Evolutionary conservation across 2,113 vertebrate genomes (phyloP), one percentile per base, ranked within the genome.

Genomic region (Colaptes auratus): DNA sequence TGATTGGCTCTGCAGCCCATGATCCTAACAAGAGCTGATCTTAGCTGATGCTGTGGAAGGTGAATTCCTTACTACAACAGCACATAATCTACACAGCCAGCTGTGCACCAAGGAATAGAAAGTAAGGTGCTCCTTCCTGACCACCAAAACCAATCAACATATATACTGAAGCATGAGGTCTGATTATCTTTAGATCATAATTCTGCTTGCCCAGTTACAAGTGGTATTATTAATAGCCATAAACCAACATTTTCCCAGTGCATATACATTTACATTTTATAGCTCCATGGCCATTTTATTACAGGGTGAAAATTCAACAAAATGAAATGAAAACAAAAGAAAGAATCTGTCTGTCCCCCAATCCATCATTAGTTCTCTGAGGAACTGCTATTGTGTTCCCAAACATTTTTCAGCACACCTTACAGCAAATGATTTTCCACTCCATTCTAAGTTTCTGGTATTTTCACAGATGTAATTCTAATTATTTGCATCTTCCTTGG

Each of bases 371-470:
- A 65, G 27, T 44, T 83, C 56, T 56, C 19, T 30, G 71, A 75
- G 81, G 63, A 90, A 59, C 60, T 28, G 33, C 23, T 93, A 77
- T 82, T 97, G 87, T 93, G 61, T 78, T 97, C 91, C 94, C 72
- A 89, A 97, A 95, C 6, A 70, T 81, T 82, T 96, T 96, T 95
- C 86, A 83, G 93, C 89, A 86, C 44, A 72, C 74, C 73, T 96
- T 93, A 89, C 88, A 96, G 94, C 35, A 94, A 91, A 70, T 23
- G 4, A 74, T 93, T 97, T 95, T 81, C 85, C 44, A 24, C 21
- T 25, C 50, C 82, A 53, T 52, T 72, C 56, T 82, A 67, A 24
- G 9, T 50, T 84, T 92, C 60, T 3, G 28, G 31, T 18, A 3
- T 39, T 95, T 96, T 95, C 91, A 93, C 70, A 95, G 92, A 97